Evolutionary conservation across 2,113 vertebrate species (phyloP), one percentile per base, ranked within the genome.

Genomic region (Plectropomus leopardus): DNA sequence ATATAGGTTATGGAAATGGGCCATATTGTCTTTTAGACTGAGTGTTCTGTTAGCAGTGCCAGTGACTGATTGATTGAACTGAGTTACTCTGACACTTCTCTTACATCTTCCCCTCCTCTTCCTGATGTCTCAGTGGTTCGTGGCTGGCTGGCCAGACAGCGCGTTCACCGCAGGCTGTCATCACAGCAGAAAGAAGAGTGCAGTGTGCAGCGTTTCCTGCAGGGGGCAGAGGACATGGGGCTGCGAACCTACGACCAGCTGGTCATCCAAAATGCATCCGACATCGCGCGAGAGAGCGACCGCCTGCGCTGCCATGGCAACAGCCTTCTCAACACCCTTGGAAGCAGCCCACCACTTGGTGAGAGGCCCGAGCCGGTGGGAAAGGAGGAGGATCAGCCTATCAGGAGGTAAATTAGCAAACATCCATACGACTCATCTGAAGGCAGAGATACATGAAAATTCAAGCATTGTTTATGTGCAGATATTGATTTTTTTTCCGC

Each of bases 221-320:
- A 97, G 91, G 93, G 93, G 2, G 95, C 95, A 0, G 97, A 99
- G 84, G 97, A 97, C 81, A 90, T 96, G 94, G 97, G 97, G 9
- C 65, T 98, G 84, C 95, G 90, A 78, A 91, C 95, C 50, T 99
- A 97, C 0, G 96, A 98, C 58, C 95, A 95, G 75, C 84, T 99
- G 92, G 97, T 98, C 82, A 96, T 98, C 74, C 98, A 99, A 86
- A 99, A 99, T 5, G 97, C 97, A 4, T 95, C 96, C 0, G 97
- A 99, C 92, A 98, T 99, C 0, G 95, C 97, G 14, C 93, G 96
- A 11, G 97, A 99, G 74, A 97, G 96, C 0, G 97, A 99, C 89
- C 95, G 96, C 21, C 92, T 96, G 69, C 95, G 96, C 47, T 94
- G 93, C 16, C 95, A 97, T 80, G 89, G 93, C 82, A 92, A 70